phyloP scores from a whole-genome alignment of 2,888 invertebrate species.

The Celastrina argiolus region DNA sequence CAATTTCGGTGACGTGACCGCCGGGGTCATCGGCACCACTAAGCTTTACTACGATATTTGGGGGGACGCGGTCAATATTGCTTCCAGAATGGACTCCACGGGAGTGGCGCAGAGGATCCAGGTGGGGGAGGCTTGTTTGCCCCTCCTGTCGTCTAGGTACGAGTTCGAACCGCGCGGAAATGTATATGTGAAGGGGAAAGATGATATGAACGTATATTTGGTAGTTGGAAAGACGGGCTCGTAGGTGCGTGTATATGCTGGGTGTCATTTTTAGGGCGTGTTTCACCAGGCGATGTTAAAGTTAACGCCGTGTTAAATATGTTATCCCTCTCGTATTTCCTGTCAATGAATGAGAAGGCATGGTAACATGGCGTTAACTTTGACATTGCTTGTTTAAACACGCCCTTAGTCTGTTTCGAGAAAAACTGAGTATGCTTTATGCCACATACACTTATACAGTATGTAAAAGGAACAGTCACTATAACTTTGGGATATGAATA shows the following conservation, averaged over 20 bases:
- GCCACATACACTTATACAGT: too few species aligned
- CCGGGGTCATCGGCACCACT: constrained; percentile 96
- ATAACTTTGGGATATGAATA: too few species aligned
- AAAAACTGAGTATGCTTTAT: too few species aligned
- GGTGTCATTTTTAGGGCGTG: too few species aligned
- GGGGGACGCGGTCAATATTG: constrained; percentile 99
- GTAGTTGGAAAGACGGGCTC: constrained; percentile 76
- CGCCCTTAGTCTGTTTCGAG: too few species aligned
- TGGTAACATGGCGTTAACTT: too few species aligned
- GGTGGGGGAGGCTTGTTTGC: constrained; percentile 86
- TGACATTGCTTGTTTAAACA: too few species aligned
- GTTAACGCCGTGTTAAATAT: too few species aligned
- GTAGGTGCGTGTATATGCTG: constrained; percentile 44
- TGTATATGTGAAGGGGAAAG: constrained; percentile 97
- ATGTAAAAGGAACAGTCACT: too few species aligned
- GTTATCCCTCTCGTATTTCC: too few species aligned
- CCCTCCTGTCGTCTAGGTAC: constrained; percentile 84
- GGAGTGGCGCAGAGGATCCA: constrained; percentile 92
- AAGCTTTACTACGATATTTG: constrained; percentile 98
- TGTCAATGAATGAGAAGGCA: too few species aligned
- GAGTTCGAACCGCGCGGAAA: constrained; percentile 95
- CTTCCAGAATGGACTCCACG: constrained; percentile 97
- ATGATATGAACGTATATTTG: constrained; percentile 94
- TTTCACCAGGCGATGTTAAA: too few species aligned
- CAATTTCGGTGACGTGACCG: constrained; percentile 97